Base-by-base conservation (phyloP, 1,140 invertebrate species). In the Nymphalis io region DNA sequence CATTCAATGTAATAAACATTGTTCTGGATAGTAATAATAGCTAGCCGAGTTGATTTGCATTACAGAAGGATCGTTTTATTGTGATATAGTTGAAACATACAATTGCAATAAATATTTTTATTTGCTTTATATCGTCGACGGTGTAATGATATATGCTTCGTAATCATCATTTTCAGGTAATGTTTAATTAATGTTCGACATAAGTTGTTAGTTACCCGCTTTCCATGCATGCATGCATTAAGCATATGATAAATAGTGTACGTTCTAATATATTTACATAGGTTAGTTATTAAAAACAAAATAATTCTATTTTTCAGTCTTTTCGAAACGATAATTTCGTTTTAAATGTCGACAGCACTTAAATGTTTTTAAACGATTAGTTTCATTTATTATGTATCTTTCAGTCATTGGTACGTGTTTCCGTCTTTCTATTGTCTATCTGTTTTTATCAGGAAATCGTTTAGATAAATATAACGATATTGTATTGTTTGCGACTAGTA, bases 1-100 rank as follows among this genome's bases (percentile, higher is more conserved):
- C 57, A 60, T 69, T 38, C 40, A 59, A 40, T 57, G 53, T 33
- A 70, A 68, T 69, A 66, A 67, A 68, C 63, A 70, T 63, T 74
- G 68, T 67, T 48, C 57, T 20, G 68, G 63, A 67, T 74, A 67
- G 69, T 70, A 63, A 15, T 51, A 67, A 66, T 74, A 61, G 27
- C 33, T 46, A 44, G 55, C 42, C 53, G 42, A 60, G 21, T 15
- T 55, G 23, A 65, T 73, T 73, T 69, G 39, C 60, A 65, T 68
- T 55, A 64, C 66, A 64, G 68, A 73, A 60, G 60, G 59, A 51
- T 46, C 46, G 57, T 62, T 64, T 58, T 46, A 23, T 70, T 42
- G 33, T 51, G 27, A 48, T 62, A 48, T 12, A 18, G 13, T 23
- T 53, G 48, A 20, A 53, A 53, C 20, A 21, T 20, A 21, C 21